Evolutionary conservation across 1,140 invertebrate genomes (phyloP), one percentile per base, ranked within the genome.

Genomic region (Papilio polytes): DNA sequence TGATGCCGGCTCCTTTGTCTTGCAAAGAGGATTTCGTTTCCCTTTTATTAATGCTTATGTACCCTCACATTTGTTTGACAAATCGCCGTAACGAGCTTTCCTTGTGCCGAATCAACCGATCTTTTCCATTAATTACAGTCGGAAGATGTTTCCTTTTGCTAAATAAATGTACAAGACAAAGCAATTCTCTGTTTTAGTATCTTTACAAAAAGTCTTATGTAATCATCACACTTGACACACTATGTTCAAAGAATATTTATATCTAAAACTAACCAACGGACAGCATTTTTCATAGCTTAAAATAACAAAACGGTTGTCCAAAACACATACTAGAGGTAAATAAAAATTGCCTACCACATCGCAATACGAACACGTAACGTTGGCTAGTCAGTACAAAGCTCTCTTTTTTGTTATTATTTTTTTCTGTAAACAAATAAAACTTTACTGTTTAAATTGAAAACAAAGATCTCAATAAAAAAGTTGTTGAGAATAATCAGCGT

Each of bases 1-100:
- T 92, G 91, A 92, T 90, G 88, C 89, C 85, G 83, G 87, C 89
- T 94, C 87, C 91, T 94, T 94, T 93, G 91, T 94, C 93, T 94
- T 90, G 86, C 86, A 74, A 74, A 74, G 87, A 87, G 86, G 88
- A 88, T 92, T 92, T 92, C 88, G 89, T 90, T 92, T 74, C 82
- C 85, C 83, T 92, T 92, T 89, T 94, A 92, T 94, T 91, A 90
- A 94, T 93, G 91, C 80, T 82, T 82, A 84, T 82, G 87, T 84
- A 89, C 86, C 86, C 88, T 90, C 87, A 91, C 88, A 89, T 89
- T 88, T 88, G 82, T 84, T 85, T 90, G 88, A 91, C 88, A 90
- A 91, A 90, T 92, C 81, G 86, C 63, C 63, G 63, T 70, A 70
- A 70, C 63, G 63, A 70, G 26, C 31, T 70, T 70, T 70, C 63